Base-by-base conservation (phyloP, 1,140 invertebrate genomes). In the Trypoxylus dichotomus region DNA sequence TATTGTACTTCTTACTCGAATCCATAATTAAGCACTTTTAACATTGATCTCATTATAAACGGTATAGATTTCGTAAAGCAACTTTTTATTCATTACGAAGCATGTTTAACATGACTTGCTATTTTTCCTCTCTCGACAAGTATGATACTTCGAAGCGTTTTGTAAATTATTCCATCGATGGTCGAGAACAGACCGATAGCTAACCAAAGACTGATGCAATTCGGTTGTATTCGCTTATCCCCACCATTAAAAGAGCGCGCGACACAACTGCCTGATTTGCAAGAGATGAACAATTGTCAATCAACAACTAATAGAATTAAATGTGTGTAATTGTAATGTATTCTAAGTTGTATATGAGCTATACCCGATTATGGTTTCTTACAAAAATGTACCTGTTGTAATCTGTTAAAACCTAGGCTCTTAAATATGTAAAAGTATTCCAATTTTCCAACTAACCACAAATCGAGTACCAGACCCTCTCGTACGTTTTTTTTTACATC, bases 1-100 rank as follows among this genome's bases (percentile, higher is more conserved):
- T 88, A 6, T 87, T 80, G 71, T 86, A 84, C 76, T 88, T 88
- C 58, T 84, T 86, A 24, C 81, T 86, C 7, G 81, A 83, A 78
- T 88, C 86, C 88, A 89, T 88, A 72, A 0, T 41, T 68, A 24
- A 25, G 11, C 7, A 43, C 13, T 25, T 47, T 1, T 11, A 63
- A 58, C 8, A 24, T 42, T 76, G 27, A 63, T 63, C 58, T 58
- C 54, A 68, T 68, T 68, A 68, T 68, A 24, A 68, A 43, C 21
- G 32, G 29, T 75, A 47, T 47, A 21, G 74, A 43, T 54, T 54
- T 54, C 13, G 24, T 54, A 25, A 47, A 15, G 71, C 2, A 24
- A 54, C 47, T 75, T 32, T 47, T 43, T 47, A 37, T 32, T 19
- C 15, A 19, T 27, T 54, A 47, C 21, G 6, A 54, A 54, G 21